These are phyloP conservation scores for Drosophila mauritiana DNA, from an alignment of 1,140 invertebrate species.

Conservation along the genomic window DNA sequence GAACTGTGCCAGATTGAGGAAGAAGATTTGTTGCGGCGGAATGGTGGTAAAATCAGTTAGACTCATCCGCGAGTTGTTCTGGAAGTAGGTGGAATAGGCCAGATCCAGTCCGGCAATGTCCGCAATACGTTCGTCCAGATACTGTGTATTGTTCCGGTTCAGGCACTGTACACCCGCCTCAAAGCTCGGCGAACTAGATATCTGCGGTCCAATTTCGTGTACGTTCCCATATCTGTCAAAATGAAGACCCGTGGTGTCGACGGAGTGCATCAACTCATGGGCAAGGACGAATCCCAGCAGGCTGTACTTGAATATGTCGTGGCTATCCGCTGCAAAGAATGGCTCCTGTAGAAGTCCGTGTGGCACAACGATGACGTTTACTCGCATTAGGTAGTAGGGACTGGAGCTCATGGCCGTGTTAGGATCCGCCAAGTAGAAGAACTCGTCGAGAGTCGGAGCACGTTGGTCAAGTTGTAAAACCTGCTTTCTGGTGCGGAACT, in stretches of 20 bases:
- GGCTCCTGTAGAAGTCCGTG: constrained; percentile 62
- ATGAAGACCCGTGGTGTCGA: constrained; percentile 36
- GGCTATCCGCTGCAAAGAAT: constrained; percentile 37
- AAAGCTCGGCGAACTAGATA: neutral
- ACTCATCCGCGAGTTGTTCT: neutral
- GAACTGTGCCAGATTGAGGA: constrained; percentile 71
- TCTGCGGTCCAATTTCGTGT: constrained; percentile 1
- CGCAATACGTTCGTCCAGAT: constrained; percentile 59
- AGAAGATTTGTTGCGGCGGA: constrained; percentile 53
- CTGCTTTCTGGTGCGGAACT: constrained; percentile 24
- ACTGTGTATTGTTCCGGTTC: constrained; percentile 37
- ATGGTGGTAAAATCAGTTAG: constrained; percentile 19
- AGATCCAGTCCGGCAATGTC: constrained; percentile 61
- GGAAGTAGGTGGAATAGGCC: constrained; percentile 60
- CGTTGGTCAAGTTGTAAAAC: constrained; percentile 22
- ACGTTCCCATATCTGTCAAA: constrained; percentile 49
- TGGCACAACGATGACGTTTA: constrained; percentile 62
- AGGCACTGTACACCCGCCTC: constrained; percentile 43
- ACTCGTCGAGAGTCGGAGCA: neutral
- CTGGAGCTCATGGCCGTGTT: constrained; percentile 40
- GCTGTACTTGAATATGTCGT: constrained; percentile 68
- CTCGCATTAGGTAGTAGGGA: constrained; percentile 52
- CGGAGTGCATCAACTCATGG: constrained; percentile 70
- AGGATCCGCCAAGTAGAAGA: constrained; percentile 39
- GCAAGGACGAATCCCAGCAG: constrained; percentile 67